These are phyloP conservation scores for Beris morrisii DNA, from an alignment of 2,888 invertebrate species.

Conservation along the genomic window DNA sequence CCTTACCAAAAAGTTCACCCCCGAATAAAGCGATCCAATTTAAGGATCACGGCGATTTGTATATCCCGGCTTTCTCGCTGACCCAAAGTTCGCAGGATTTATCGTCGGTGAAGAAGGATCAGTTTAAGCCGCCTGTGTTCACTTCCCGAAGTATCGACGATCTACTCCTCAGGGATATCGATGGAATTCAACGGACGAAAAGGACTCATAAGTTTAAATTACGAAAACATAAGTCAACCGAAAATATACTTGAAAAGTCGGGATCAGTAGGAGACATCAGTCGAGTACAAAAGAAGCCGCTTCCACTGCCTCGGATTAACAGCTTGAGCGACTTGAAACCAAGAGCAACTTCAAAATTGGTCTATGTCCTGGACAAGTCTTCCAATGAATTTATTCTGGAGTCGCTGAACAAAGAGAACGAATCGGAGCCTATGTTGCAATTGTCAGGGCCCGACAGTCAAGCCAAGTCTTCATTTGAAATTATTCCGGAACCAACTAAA, in stretches of 20 bases:
- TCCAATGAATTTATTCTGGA: slow-evolving; percentile 41
- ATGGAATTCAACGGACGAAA: slow-evolving; percentile 39
- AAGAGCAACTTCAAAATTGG: slow-evolving; percentile 33
- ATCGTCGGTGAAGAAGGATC: slow-evolving; percentile 19
- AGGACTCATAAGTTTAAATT: slow-evolving; percentile 40
- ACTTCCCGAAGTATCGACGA: slow-evolving; percentile 44
- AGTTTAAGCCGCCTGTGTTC: slow-evolving; percentile 33
- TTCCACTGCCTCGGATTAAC: slow-evolving; percentile 49
- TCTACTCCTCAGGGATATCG: slow-evolving; percentile 42
- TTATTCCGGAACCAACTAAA: slow-evolving; percentile 9
- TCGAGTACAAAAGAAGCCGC: slow-evolving; percentile 42
- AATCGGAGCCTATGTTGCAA: neutral
- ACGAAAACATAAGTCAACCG: slow-evolving; percentile 36
- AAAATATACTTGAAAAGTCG: slow-evolving; percentile 31
- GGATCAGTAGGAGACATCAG: slow-evolving; percentile 7
- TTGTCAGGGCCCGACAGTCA: too few species aligned
- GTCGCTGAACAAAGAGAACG: neutral
- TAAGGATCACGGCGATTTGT: slow-evolving; percentile 38
- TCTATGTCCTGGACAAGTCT: slow-evolving; percentile 38
- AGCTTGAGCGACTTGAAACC: slow-evolving; percentile 43
- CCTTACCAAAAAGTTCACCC: slow-evolving; percentile 35
- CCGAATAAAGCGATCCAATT: slow-evolving; percentile 36
- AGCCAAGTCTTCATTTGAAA: neutral
- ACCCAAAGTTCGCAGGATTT: slow-evolving; percentile 40
- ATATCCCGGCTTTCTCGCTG: slow-evolving; percentile 35